Evolutionary conservation across 2,113 vertebrate genomes (phyloP).

Genomic region (Seriola quinqueradiata): DNA sequence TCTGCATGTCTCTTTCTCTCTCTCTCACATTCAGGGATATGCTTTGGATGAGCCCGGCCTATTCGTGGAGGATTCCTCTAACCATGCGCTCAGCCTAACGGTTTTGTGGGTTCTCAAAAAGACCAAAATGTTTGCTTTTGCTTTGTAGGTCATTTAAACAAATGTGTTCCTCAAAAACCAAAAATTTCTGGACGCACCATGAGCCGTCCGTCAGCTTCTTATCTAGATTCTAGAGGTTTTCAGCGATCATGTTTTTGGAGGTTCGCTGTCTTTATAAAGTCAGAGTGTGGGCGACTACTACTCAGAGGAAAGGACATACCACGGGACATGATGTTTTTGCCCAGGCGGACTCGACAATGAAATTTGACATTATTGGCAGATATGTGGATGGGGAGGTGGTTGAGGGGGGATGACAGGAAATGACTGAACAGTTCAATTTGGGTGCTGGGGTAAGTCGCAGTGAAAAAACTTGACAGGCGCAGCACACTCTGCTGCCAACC

Average conservation of each 20-base stretch:
- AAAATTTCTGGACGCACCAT: conserved; percentile 20
- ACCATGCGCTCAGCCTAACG: conserved; percentile 58
- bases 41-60: conserved; percentile 65
- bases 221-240: conserved; percentile 49
- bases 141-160: conserved; percentile 68
- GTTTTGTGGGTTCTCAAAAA: conserved; percentile 65
- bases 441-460: conserved; percentile 75
- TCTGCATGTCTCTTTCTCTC: conserved; percentile 52
- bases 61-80: conserved; percentile 51
- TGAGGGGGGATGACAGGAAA: conserved; percentile 74
- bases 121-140: conserved; percentile 74
- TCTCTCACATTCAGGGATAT: conserved; percentile 49
- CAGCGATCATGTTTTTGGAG: conserved; percentile 13
- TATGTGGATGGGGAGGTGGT: conserved; percentile 51
- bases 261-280: conserved; percentile 25
- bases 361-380: conserved; percentile 70
- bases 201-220: conserved; percentile 42
- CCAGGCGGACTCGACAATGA: conserved; percentile 40
- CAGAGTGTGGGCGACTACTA: conserved; percentile 5
- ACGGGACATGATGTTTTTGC: conserved; percentile 41
- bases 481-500: conserved; percentile 80
- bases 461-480: conserved; percentile 77
- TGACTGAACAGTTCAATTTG: conserved; percentile 80
- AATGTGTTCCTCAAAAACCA: conserved; percentile 49
- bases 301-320: conserved; percentile 24